Evolutionary conservation across 2,888 invertebrate genomes (phyloP), one percentile per base, ranked within the genome.

Genomic region (Cacoxenus indagator): DNA sequence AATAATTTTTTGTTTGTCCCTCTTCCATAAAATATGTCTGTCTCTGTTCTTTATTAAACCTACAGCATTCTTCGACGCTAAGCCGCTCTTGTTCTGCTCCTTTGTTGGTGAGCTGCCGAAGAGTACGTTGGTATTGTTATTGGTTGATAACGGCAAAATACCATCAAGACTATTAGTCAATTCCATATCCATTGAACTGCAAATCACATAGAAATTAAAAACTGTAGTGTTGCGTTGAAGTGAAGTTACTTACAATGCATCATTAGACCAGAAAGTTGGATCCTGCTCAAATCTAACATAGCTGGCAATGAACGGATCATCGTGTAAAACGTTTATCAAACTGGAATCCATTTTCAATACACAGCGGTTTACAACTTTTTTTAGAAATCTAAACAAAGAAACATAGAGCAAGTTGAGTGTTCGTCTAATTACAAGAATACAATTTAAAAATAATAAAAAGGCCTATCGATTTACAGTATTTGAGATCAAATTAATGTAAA

Each of bases 281-380:
- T 84, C 84, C 9, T 81, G 74, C 29, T 84, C 86, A 77, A 81
- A 87, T 75, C 83, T 85, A 1, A 73, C 71, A 75, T 83, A 87
- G 72, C 83, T 85, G 27, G 84, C 86, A 72, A 88, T 88, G 69
- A 85, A 87, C 71, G 86, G 84, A 71, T 88, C 88, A 78, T 87
- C 88, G 70, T 87, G 86, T 71, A 86, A 86, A 61, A 84, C 81
- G 73, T 87, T 88, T 55, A 88, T 78, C 78, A 88, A 80, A 66
- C 84, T 81, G 64, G 88, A 88, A 78, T 88, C 88, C 88, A 88
- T 88, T 6, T 11, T 29, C 9, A 68, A n/a, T 67, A 45, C 14
- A 54, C 9, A 8, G 14, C 37, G 37, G 14, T 4, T 37, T 37
- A 37, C 14, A 37, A n/a, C 8, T 6, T 59, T 17, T 22, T 22